These are phyloP conservation scores for Xestia ashworthii DNA, from an alignment of 2,888 invertebrate genomes.

Conservation along the genomic window DNA sequence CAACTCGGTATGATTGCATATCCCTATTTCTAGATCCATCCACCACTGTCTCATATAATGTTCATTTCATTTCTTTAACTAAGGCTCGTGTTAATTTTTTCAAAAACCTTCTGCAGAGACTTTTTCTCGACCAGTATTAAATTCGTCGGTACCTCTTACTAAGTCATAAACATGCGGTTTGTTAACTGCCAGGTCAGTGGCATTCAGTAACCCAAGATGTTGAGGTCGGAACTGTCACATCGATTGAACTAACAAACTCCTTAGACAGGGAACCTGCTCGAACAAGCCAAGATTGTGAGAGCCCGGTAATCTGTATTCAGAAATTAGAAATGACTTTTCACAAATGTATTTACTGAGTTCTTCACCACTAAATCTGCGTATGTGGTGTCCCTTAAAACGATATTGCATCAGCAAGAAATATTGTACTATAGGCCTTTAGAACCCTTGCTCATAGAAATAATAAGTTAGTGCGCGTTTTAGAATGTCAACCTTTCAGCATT, in stretches of 20 bases:
- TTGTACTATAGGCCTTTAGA: not conserved
- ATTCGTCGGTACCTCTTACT: conserved; percentile 13
- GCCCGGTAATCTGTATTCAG: not conserved
- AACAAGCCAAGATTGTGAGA: conserved; percentile 2
- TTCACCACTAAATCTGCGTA: not conserved
- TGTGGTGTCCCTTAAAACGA: not conserved
- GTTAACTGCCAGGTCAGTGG: conserved; percentile 63
- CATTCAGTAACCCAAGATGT: conserved; percentile 67
- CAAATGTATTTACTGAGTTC: not conserved
- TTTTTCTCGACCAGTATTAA: conserved; percentile 4
- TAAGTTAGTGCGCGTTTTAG: not conserved
- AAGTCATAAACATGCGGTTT: conserved; percentile 54
- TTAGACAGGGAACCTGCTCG: conserved; percentile 35
- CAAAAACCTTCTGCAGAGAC: not conserved
- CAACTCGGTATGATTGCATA: not conserved
- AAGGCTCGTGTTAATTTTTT: not conserved
- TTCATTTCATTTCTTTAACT: not conserved
- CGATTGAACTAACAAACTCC: conserved; percentile 40
- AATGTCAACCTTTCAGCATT: not conserved
- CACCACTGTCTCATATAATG: not conserved
- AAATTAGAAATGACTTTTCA: not conserved
- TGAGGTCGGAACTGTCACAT: conserved; percentile 68
- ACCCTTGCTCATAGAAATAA: not conserved
- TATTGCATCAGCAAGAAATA: not conserved
- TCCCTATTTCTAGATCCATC: not conserved